Conservation (phyloP, 1,140 invertebrate genomes). For the Orchestia grillus region DNA sequence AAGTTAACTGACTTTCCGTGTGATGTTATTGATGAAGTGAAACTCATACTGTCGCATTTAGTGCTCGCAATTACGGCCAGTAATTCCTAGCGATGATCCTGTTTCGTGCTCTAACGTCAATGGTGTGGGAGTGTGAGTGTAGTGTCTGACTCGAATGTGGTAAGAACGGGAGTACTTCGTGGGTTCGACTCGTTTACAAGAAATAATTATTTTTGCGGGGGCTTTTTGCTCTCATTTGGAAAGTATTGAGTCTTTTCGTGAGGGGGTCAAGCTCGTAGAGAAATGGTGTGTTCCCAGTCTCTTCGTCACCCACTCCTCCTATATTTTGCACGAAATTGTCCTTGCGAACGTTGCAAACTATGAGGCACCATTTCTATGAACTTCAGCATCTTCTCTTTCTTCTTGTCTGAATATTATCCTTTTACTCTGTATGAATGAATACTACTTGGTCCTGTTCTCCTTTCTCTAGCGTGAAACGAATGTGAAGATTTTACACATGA, state of each 20-base stretch:
- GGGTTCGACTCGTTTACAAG: neutral
- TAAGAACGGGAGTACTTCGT: neutral
- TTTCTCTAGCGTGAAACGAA: too few relatives aligned
- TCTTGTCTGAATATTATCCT: too few relatives aligned
- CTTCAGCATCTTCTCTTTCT: too few relatives aligned
- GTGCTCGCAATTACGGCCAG: neutral
- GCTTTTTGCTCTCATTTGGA: neutral
- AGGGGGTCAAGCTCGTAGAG: neutral
- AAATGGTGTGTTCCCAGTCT: neutral
- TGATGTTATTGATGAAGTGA: neutral
- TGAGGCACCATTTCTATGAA: neutral
- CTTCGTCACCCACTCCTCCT: neutral
- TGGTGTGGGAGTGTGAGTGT: neutral
- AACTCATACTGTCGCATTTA: neutral
- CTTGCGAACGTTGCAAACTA: neutral
- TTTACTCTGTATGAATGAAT: too few relatives aligned
- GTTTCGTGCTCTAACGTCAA: neutral
- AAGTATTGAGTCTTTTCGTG: neutral
- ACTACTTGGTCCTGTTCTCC: too few relatives aligned
- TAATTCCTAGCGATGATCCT: neutral
- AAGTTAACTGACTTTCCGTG: neutral
- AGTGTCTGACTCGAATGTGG: neutral
- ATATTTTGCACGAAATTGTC: neutral
- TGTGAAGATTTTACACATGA: too few relatives aligned
- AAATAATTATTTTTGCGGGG: neutral